A percentile compares a stretch with the other conserved stretches of the same genome.
These are phyloP conservation scores for Oophaga pumilio DNA, from an alignment of 2,113 vertebrate genomes.

Conservation along the genomic window DNA sequence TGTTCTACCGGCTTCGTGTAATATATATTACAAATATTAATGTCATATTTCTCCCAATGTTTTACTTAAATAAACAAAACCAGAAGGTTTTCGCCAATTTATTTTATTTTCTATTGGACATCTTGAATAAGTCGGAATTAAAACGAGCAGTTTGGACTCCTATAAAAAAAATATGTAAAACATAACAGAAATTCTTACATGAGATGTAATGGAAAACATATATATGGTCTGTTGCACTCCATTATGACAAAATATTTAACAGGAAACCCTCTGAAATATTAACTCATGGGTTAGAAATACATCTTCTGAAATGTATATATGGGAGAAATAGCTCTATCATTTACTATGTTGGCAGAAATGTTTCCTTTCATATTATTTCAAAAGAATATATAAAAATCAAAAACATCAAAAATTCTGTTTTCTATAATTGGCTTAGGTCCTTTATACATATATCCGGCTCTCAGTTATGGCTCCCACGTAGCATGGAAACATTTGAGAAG, in stretches of 20 bases:
- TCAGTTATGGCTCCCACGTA: background rate
- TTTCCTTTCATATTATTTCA: background rate
- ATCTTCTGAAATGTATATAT: constrained; percentile 31
- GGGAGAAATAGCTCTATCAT: constrained; percentile 15
- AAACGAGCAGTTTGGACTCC: constrained; percentile 49
- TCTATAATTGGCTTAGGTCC: background rate
- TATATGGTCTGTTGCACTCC: constrained; percentile 18
- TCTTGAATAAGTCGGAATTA: constrained; percentile 36
- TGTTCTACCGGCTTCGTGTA: constrained; percentile 34
- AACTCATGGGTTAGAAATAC: constrained; percentile 33
- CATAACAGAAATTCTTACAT: constrained; percentile 33
- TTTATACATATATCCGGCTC: background rate
- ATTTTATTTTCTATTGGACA: constrained; percentile 46
- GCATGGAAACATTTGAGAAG: background rate
- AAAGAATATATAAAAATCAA: constrained; percentile 7
- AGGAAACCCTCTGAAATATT: constrained; percentile 47
- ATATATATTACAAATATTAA: constrained; percentile 53
- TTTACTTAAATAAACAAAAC: constrained; percentile 55
- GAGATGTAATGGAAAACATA: constrained; percentile 44
- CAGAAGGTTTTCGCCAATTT: constrained; percentile 52
- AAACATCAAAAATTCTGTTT: background rate
- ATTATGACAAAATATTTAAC: constrained; percentile 30
- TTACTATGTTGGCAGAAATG: background rate
- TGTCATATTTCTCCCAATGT: constrained; percentile 52
- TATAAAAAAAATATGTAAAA: constrained; percentile 50